Base-by-base conservation (phyloP, 2,113 vertebrate genomes). In the Xerus inauris region DNA sequence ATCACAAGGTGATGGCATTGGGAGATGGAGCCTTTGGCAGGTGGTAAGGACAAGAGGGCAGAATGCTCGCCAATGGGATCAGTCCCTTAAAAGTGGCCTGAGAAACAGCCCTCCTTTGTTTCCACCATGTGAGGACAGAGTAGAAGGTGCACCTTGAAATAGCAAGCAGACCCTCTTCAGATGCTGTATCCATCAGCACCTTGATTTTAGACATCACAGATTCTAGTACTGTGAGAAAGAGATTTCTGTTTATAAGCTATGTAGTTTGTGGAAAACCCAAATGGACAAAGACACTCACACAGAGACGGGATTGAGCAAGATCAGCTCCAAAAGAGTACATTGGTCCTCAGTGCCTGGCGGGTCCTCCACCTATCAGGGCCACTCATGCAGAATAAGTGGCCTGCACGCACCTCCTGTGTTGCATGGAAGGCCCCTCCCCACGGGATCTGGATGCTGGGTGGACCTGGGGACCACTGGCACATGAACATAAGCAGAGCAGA, bases 341-440 rank as follows among this genome's bases (percentile, higher is more conserved):
- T 14, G 35, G 7, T 71, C 65, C 35, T 40, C 35, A 16, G 3
- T 10, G 47, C 35, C 8, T 40, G 24, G 16, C 1, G 13, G 32
- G 24, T 26, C 5, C 16, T 38, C 17, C 9, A 45, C 20, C 2
- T 9, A 38, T 51, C 45, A 11, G 38, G 64, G 30, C 6, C 65
- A 30, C 10, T 26, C 64, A 54, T 57, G 28, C 26, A 73, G 13
- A 28, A 51, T 22, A 38, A n/a, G 45, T 71, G 12, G 7, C 2
- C 32, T 14, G 4, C 2, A 38, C 14, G 22, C 1, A 22, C 17
- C 12, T 8, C 20, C 35, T 19, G 2, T 38, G 13, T 4, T 28
- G 5, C 5, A 51, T 4, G 9, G 32, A 28, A 28, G 9, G 30
- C 32, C 12, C 3, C 42, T 26, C 20, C 32, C 32, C 13, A 45